Percentiles rank a stretch among this genome's conserved stretches.
Conservation (phyloP, 2,113 vertebrate genomes). For the Speoplatyrhinus poulsoni region DNA sequence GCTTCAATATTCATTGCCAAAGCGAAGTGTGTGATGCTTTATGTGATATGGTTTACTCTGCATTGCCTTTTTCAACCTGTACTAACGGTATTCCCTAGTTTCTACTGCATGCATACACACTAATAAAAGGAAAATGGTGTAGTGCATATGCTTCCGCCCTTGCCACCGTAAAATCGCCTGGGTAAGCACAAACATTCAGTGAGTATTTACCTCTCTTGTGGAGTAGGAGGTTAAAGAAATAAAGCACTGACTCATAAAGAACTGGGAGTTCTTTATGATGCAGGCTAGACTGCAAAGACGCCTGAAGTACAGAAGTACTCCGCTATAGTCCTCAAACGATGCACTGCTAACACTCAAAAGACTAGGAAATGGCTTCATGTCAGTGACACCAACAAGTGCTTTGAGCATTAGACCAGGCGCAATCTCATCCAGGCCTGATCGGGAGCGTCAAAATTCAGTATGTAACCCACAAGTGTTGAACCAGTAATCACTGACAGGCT, state of each 20-base stretch:
- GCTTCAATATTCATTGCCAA: constrained; percentile 62
- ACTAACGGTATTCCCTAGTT: constrained; percentile 50
- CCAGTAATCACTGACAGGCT: too few species aligned
- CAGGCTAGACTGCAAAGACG: not conserved
- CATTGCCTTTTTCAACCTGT: constrained; percentile 47
- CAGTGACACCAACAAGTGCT: too few species aligned
- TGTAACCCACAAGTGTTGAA: too few species aligned
- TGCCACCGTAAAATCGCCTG: constrained; percentile 27
- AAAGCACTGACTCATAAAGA: constrained; percentile 5
- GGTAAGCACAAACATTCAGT: constrained; percentile 32
- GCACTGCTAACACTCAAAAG: too few species aligned
- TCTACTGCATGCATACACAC: constrained; percentile 15
- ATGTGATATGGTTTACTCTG: constrained; percentile 36
- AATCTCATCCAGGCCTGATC: too few species aligned
- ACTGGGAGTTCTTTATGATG: not conserved
- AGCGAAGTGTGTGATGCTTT: constrained; percentile 44
- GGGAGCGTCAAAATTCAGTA: too few species aligned
- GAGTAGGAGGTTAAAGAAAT: constrained; percentile 20
- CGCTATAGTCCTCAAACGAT: constrained; percentile 16
- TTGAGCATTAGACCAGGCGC: too few species aligned
- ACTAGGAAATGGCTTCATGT: too few species aligned
- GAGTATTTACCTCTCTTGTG: constrained; percentile 15
- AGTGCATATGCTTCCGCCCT: constrained; percentile 20
- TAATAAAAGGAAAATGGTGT: constrained; percentile 34
- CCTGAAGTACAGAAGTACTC: not conserved